phyloP scores from a whole-genome alignment of 1,140 invertebrate species.

The Calosoma granatense region DNA sequence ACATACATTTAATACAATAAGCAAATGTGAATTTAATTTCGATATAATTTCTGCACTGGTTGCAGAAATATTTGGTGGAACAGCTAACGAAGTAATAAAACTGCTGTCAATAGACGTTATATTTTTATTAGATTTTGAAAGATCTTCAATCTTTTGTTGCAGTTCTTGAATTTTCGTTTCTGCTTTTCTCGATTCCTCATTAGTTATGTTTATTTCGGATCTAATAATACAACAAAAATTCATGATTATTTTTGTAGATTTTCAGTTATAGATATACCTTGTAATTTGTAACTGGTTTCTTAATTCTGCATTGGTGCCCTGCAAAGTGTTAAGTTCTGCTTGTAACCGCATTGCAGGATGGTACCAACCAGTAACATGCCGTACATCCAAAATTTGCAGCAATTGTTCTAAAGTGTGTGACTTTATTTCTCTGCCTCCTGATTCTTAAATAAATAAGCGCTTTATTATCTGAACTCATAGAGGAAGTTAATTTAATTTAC shows the following conservation, averaged over 20 bases:
- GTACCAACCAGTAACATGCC: conserved; percentile 63
- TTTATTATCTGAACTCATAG: conserved; percentile 3
- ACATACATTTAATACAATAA: conserved; percentile 27
- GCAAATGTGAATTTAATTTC: conserved; percentile 20
- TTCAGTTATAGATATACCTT: conserved; percentile 29
- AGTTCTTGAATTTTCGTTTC: conserved; percentile 19
- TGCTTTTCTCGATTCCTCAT: conserved; percentile 20
- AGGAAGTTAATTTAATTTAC: conserved; percentile 32
- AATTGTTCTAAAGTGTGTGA: conserved; percentile 48
- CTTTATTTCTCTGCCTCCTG: conserved; percentile 26
- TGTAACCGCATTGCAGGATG: conserved; percentile 62
- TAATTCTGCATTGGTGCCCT: conserved; percentile 47
- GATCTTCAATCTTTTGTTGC: conserved; percentile 5
- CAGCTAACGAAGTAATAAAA: background rate
- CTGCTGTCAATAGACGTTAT: background rate
- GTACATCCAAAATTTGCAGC: conserved; percentile 51
- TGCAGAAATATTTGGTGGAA: conserved; percentile 15
- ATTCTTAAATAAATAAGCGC: conserved; percentile 17
- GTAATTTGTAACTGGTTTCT: conserved; percentile 40
- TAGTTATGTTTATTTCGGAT: conserved; percentile 19
- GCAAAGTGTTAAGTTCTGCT: conserved; percentile 49
- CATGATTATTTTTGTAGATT: background rate
- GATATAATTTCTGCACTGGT: conserved; percentile 24
- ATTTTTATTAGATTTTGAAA: background rate
- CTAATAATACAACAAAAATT: conserved; percentile 16